These are phyloP conservation scores for Eretmocerus hayati DNA, from an alignment of 2,888 invertebrate genomes.

Conservation along the genomic window DNA sequence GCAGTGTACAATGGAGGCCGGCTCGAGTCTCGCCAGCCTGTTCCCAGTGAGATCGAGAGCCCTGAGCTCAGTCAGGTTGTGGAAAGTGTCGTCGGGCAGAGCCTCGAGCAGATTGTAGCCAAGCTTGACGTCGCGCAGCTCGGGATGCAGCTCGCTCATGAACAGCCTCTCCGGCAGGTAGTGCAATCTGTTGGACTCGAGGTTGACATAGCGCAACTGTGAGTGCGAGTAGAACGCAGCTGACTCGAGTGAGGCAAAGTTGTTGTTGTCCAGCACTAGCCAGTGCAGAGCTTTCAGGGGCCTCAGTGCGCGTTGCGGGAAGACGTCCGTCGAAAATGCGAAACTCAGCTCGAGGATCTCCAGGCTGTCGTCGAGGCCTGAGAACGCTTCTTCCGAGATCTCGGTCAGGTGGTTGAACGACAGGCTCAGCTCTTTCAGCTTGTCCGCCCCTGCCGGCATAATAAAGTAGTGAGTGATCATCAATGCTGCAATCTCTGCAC, in stretches of 20 bases:
- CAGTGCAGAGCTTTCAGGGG: conserved; percentile 70
- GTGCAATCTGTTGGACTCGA: conserved; percentile 75
- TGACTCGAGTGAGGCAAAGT: conserved; percentile 65
- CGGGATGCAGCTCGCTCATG: conserved; percentile 61
- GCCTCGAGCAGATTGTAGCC: conserved; percentile 72
- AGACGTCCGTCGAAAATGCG: conserved; percentile 71
- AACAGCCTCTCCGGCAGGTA: conserved; percentile 64
- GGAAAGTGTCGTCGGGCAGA: conserved; percentile 64
- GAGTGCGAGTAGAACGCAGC: conserved; percentile 60
- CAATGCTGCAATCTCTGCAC: too few species aligned
- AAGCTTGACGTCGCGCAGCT: conserved; percentile 70
- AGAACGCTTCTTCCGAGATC: conserved; percentile 74
- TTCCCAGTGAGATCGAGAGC: conserved; percentile 75
- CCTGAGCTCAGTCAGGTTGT: conserved; percentile 64
- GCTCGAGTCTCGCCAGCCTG: conserved; percentile 59
- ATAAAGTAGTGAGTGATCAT: too few species aligned
- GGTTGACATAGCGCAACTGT: conserved; percentile 64
- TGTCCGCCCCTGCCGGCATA: conserved; percentile 57
- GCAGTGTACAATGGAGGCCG: conserved; percentile 69
- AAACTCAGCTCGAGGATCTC: conserved; percentile 82
- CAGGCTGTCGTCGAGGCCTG: conserved; percentile 66
- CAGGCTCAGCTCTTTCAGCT: conserved; percentile 79
- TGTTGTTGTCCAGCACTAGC: conserved; percentile 83
- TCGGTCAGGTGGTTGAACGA: conserved; percentile 85
- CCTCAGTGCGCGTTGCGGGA: conserved; percentile 69